Evolutionary conservation across 2,113 vertebrate genomes (phyloP), one percentile per base, ranked within the genome.

Genomic region (Chloropsis hardwickii): DNA sequence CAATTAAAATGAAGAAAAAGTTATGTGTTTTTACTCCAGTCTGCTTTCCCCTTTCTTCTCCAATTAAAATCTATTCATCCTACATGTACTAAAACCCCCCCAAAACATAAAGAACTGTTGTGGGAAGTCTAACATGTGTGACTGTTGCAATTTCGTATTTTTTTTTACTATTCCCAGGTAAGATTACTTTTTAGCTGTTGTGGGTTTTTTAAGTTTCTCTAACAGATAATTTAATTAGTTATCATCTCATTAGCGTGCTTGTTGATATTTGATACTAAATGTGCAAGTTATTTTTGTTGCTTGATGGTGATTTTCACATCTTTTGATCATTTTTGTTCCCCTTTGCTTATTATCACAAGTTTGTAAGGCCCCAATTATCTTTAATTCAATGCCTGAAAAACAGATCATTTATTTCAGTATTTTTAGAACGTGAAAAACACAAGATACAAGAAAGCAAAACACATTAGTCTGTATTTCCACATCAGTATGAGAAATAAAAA

Each of bases 151-250:
- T 92, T 57, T 67, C 7, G 20, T 74, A 14, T 74, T 82, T 62
- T 78, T 74, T 64, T 12, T 45, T 9, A 25, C 51, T 66, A 45
- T 82, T 78, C 8, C 3, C 14, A 86, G 19, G 45, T 53, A 85
- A 96, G 21, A 60, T 5, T 12, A 33, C 3, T 20, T 92, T 91
- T 95, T 94, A 16, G 71, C 28, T 73, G 27, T 21, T 91, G n/a
- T 4, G 6, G 2, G 1, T 48, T 95, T 87, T 74, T 73, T 45
- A 64, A 27, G 42, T 78, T 76, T 85, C 31, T 88, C 45, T 37
- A 87, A 65, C 65, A 93, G 40, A 33, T 72, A 85, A 84, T 88
- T 96, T 93, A 95, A 96, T 96, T 95, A 95, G 96, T 94, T 95
- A 92, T 95, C 23, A 85, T 65, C 44, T 37, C 11, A 74, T 97